Base-by-base conservation (phyloP, 2,113 vertebrate genomes). In the Lagenorhynchus albirostris region DNA sequence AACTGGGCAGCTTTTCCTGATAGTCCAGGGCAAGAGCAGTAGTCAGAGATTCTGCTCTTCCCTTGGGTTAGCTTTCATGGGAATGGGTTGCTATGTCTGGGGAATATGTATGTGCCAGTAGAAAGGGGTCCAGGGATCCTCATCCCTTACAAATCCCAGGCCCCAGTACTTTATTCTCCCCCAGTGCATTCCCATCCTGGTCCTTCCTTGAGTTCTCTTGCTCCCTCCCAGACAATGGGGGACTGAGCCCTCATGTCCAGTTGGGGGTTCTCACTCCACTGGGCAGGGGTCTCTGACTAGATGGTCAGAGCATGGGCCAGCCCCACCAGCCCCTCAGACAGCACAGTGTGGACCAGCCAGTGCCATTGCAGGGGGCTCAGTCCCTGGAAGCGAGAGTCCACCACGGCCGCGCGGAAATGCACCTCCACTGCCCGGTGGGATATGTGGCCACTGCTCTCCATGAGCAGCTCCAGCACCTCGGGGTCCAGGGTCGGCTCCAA, bases 371-470 rank as follows among this genome's bases (percentile, higher is more conserved):
- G 98, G 63, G 98, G 94, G 0, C 99, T 95, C 18, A 99, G 97
- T 1, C 99, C 99, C 8, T 97, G 96, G 67, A 99, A 99, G 13
- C 44, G 85, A 2, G 96, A 96, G 98, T 99, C 99, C 71, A 99
- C 99, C 33, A 99, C 99, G 50, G 99, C 97, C 62, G 99, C 99
- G 0, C 98, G 98, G 82, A 99, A 99, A 90, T 99, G 99, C 4
- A 99, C 99, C 88, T 99, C 99, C 99, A 0, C 99, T 99, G 1
- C 99, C 99, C 0, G 98, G 96, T 0, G 99, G 99, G 1, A 99
- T 99, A 99, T 99, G 10, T 99, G 99, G 98, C 98, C 98, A 97
- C 99, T 91, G 94, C 99, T 99, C 89, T 99, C 99, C 9, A 99
- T 98, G 84, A 98, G 97, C 10, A 99, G 97, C 95, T 99, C 99